Conservation (phyloP, 2,797 vertebrate genomes). For the Diplodus sargus region DNA sequence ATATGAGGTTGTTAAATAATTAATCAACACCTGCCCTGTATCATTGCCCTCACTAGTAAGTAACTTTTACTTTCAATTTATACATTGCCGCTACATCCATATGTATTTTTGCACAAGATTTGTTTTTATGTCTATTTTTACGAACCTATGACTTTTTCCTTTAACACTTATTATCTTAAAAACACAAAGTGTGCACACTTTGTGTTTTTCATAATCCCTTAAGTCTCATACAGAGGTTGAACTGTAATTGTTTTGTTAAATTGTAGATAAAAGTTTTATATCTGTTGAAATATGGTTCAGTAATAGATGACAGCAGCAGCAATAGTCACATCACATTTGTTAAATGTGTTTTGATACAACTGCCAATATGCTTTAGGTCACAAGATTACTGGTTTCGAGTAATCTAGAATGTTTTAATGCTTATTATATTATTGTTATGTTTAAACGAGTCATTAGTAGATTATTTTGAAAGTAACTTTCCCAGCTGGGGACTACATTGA, state of each 20-base stretch:
- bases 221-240: background rate
- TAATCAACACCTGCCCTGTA: background rate
- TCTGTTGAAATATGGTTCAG: background rate
- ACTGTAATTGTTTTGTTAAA: slow-evolving; percentile 1
- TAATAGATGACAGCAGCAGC: background rate
- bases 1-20: slow-evolving; percentile 6
- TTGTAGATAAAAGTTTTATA: slow-evolving; percentile 12
- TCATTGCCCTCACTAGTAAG: background rate
- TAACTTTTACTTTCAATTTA: slow-evolving; percentile 3
- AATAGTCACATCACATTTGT: slow-evolving; percentile 20
- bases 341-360: background rate
- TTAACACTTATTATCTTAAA: too few relatives aligned
- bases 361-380: slow-evolving; percentile 17
- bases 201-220: slow-evolving; percentile 5
- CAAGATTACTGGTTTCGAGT: background rate
- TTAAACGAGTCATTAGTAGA: slow-evolving; percentile 20
- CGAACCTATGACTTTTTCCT: too few relatives aligned
- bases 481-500: slow-evolving; percentile 22
- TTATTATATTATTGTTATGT: slow-evolving; percentile 10
- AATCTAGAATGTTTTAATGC: background rate
- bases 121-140: too few relatives aligned
- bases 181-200: background rate
- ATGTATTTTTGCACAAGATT: background rate
- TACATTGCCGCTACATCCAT: background rate
- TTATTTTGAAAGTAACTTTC: slow-evolving; percentile 29